Evolutionary conservation across 2,113 vertebrate species (phyloP), one percentile per base, ranked within the genome.

Genomic region (Columba livia): DNA sequence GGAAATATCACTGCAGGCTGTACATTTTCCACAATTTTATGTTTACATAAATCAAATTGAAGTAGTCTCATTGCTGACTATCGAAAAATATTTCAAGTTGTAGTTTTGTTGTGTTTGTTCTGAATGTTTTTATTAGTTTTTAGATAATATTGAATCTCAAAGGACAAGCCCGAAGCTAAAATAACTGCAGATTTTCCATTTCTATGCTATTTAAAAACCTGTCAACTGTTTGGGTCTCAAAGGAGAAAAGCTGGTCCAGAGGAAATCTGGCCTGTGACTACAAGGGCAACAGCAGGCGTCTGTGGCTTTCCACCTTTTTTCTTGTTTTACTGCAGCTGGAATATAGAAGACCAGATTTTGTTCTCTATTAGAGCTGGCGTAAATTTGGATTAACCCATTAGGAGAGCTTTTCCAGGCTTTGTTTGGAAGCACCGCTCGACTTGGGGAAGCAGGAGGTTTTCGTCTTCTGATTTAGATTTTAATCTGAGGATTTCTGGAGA

Each of bases 61-160:
- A 90, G 61, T 86, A 61, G 60, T 82, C 34, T 65, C 32, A 62
- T 62, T 91, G 62, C 88, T 88, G 71, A 77, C 71, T 65, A 3
- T 51, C 21, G 54, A 75, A 81, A 89, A 94, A 73, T 44, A 73
- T 88, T 90, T 79, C 60, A 60, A 74, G 50, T 80, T 67, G 53
- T 89, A 90, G 81, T 90, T 95, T 75, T 65, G 57, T 56, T 88
- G 23, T 1, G 31, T 74, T 69, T 90, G 75, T 78, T 79, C 70
- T 81, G 74, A 87, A 61, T 42, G 34, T 26, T 92, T 93, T 93
- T 94, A 79, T 93, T 94, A 56, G 62, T 36, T 91, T 94, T 85
- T 85, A 73, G 82, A 66, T 78, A 95, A 88, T 66, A 74, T 17
- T 42, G 58, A 71, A 54, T 85, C 90, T 94, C 86, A 56, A 21